phyloP scores from a whole-genome alignment of 2,113 vertebrate genomes.

The Corydoras maculifer region DNA sequence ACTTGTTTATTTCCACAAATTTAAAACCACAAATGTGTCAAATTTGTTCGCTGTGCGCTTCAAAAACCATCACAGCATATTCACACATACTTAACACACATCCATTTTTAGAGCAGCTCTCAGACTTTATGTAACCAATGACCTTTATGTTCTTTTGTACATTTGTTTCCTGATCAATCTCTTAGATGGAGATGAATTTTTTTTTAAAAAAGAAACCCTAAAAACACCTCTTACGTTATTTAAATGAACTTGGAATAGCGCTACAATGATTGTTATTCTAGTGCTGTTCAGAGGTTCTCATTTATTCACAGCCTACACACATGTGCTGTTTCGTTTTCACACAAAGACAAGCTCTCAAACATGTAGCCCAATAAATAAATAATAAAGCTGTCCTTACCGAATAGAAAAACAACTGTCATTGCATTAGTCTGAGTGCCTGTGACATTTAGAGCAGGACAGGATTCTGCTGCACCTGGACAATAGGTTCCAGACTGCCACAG shows the following conservation, averaged over 20 bases:
- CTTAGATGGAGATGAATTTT: no score
- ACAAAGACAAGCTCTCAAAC: neutral
- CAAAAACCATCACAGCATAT: no score
- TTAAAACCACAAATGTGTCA: no score
- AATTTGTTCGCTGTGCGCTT: no score
- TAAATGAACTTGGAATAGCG: neutral
- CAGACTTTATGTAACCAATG: no score
- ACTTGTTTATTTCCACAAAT: no score
- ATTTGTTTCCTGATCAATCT: no score
- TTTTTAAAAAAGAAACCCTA: no score
- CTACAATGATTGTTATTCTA: neutral
- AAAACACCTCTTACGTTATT: no score
- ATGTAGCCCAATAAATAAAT: neutral
- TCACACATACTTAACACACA: no score
- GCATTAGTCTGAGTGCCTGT: slow-evolving; percentile 8
- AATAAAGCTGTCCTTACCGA: neutral
- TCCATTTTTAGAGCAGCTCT: no score
- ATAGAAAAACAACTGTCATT: slow-evolving; percentile 6
- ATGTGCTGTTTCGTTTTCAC: neutral
- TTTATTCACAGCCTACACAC: neutral
- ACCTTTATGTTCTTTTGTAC: no score
- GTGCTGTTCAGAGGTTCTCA: neutral
- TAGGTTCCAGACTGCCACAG: slow-evolving; percentile 44
- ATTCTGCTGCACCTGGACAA: slow-evolving; percentile 4
- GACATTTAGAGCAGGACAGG: slow-evolving; percentile 22